phyloP scores from a whole-genome alignment of 2,113 vertebrate genomes.

The Empidonax alnorum region DNA sequence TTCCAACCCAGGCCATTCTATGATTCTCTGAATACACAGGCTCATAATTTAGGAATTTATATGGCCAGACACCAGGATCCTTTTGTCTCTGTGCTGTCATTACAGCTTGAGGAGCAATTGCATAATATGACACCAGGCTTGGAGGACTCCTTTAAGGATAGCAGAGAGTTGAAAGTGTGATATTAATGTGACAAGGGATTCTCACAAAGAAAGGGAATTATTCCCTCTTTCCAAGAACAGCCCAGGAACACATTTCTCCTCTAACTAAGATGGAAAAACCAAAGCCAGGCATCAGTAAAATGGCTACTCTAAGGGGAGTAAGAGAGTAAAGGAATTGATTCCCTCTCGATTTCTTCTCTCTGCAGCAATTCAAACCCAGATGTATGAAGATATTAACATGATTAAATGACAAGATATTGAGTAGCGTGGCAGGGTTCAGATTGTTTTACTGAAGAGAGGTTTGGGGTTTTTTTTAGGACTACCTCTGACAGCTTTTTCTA shows the following conservation, averaged over 20 bases:
- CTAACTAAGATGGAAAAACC: neutral
- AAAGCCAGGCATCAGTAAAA: neutral
- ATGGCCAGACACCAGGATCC: neutral
- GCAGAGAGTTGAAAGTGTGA: neutral
- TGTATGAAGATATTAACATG: neutral
- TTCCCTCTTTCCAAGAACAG: neutral
- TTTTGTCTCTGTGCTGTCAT: neutral
- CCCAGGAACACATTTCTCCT: neutral
- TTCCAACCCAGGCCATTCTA: neutral
- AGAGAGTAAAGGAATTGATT: neutral
- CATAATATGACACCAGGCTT: neutral
- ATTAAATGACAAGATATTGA: neutral
- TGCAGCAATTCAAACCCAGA: neutral
- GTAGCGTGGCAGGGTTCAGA: neutral
- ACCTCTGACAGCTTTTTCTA: neutral
- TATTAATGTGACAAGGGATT: neutral
- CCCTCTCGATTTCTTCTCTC: neutral
- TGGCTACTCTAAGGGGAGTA: neutral
- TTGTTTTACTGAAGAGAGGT: neutral
- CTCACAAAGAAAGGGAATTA: neutral
- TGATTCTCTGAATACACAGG: neutral
- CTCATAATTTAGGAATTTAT: neutral
- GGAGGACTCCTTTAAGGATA: neutral
- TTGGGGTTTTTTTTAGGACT: neutral
- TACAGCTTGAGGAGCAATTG: neutral